Evolutionary conservation across 2,113 vertebrate genomes (phyloP), one percentile per base, ranked within the genome.

Genomic region (Campylomormyrus numenius): DNA sequence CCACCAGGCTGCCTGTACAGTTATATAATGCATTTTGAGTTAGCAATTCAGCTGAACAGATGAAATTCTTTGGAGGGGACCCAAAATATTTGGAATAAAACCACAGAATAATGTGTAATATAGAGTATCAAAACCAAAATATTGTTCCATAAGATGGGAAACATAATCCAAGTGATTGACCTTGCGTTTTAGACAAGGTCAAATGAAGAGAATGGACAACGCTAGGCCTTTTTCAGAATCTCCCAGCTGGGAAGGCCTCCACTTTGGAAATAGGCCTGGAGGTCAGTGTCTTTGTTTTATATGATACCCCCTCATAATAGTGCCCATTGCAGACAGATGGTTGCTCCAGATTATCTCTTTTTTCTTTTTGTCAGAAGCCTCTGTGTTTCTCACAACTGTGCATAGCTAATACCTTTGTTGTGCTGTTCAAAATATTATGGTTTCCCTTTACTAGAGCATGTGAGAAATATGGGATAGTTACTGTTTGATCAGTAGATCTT

Each of bases 261-360:
- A 15, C 49, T 27, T 86, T 50, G 48, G 85, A 50, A 27, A 50
- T 50, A 86, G 24, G 48, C 48, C 85, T 86, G 85, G 24, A 31
- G 48, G 19, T n/a, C 27, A 5, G 3, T 24, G 45, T 86, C 49
- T 52, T 86, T 52, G n/a, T 50, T 46, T 50, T 86, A 31, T 52
- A 17, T 50, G 46, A 49, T 48, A 85, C 84, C 84, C 84, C 46
- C 84, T 85, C 31, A 48, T 50, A 50, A 10, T 13, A 10, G 85
- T 86, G 46, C 85, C n/a, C 46, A 85, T 86, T 45, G 45, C 45
- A 50, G 48, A 86, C 85, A 86, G 85, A 50, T 86, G 49, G 85
- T 86, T 86, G 24, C 85, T 49, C 46, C 85, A 49, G 85, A 52
- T 49, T 35, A 31, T 48, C 83, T 85, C 27, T 83, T 45, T 45